Percentiles rank a stretch among this genome's conserved stretches.
Conservation (phyloP, 2,113 vertebrate species). For the Oophaga pumilio region DNA sequence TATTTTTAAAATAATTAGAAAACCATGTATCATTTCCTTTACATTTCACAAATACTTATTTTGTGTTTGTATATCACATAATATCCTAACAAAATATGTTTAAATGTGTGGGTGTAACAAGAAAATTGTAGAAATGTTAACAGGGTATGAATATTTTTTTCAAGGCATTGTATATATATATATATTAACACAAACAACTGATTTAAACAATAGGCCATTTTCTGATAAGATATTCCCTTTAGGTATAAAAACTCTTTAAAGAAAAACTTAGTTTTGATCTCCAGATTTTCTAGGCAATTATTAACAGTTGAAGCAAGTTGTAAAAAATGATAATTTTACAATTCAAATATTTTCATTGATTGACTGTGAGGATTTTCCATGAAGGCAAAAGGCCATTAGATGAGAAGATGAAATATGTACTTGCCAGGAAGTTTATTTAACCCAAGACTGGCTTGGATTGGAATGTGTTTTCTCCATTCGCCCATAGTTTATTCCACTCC, state of each 20-base stretch:
- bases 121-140: too few species aligned
- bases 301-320: not conserved
- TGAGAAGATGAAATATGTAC: not conserved
- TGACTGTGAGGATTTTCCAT: not conserved
- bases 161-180: too few species aligned
- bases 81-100: too few species aligned
- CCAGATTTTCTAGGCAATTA: not conserved
- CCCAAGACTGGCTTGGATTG: not conserved
- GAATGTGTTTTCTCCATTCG: slow-evolving; percentile 22
- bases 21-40: too few species aligned
- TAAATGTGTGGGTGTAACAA: too few species aligned
- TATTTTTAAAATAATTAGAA: too few species aligned
- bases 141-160: too few species aligned
- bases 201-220: too few species aligned
- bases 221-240: too few species aligned
- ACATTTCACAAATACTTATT: too few species aligned
- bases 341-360: not conserved
- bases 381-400: slow-evolving; percentile 14
- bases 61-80: too few species aligned
- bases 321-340: not conserved
- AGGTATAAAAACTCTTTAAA: not conserved
- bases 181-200: too few species aligned
- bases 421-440: slow-evolving; percentile 23
- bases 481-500: slow-evolving; percentile 36
- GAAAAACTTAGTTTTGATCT: not conserved